Evolutionary conservation across 1,140 invertebrate species (phyloP).

Genomic region (Planococcus citri): DNA sequence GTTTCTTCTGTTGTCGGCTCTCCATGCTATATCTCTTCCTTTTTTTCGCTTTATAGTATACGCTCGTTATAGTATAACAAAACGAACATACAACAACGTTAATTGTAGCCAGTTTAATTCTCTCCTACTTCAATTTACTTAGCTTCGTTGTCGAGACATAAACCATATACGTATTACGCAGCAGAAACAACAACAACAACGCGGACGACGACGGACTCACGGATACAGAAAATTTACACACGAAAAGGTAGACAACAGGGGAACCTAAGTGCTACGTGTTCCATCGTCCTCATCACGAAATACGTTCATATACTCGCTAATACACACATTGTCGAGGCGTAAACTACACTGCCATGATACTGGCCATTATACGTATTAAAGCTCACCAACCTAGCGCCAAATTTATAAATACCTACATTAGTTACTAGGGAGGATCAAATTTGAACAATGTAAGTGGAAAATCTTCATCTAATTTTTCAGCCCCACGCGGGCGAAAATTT

Average conservation of each 20-base stretch:
- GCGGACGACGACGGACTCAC: neutral
- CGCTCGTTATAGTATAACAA: constrained; percentile 14
- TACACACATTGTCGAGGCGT: too few relatives aligned
- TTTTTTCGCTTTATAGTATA: neutral
- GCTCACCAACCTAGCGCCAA: too few relatives aligned
- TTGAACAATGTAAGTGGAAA: too few relatives aligned
- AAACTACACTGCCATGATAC: too few relatives aligned
- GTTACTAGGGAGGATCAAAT: too few relatives aligned
- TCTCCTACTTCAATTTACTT: constrained; percentile 14
- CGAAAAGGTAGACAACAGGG: neutral
- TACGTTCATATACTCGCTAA: too few relatives aligned
- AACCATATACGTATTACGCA: neutral
- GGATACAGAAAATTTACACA: neutral
- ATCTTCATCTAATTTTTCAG: too few relatives aligned
- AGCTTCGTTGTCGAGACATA: constrained; percentile 3
- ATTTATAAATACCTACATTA: too few relatives aligned
- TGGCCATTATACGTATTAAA: too few relatives aligned
- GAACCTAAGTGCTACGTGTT: neutral
- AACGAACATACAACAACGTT: constrained; percentile 14
- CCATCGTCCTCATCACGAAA: too few relatives aligned
- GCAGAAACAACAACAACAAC: too few relatives aligned
- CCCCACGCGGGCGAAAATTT: too few relatives aligned
- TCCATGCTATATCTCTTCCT: neutral
- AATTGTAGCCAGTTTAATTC: constrained; percentile 17
- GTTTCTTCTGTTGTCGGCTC: neutral